Evolutionary conservation across 2,113 vertebrate genomes (phyloP).

Genomic region (western clawed frog (Xenopus tropicalis)): DNA sequence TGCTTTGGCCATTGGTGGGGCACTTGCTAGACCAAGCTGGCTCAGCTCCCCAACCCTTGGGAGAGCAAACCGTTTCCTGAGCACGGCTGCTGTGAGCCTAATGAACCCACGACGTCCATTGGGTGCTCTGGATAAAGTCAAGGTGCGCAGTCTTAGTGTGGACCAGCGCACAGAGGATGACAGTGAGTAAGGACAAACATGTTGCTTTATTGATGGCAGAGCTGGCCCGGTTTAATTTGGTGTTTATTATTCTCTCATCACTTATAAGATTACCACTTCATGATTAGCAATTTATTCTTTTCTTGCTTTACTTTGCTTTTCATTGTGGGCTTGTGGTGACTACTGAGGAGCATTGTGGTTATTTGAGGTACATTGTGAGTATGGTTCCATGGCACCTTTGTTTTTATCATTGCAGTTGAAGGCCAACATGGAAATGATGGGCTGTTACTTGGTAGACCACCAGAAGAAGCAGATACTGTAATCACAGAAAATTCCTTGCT

Average conservation of each 20-base stretch:
- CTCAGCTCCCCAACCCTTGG: slow-evolving; percentile 93
- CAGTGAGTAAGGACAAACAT: slow-evolving; percentile 70
- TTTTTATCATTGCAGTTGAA: slow-evolving; percentile 72
- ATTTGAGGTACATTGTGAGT: neutral
- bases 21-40: slow-evolving; percentile 87
- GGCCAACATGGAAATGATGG: slow-evolving; percentile 89
- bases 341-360: too few relatives aligned
- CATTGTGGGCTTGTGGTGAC: too few relatives aligned
- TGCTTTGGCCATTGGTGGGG: slow-evolving; percentile 77
- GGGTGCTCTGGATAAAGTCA: slow-evolving; percentile 81
- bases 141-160: slow-evolving; percentile 80
- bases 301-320: too few relatives aligned
- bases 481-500: slow-evolving; percentile 91
- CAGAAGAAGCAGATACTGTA: slow-evolving; percentile 81
- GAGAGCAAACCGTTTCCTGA: slow-evolving; percentile 92
- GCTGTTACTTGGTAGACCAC: slow-evolving; percentile 86
- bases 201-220: neutral
- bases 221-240: too few relatives aligned
- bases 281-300: neutral
- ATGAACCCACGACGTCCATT: slow-evolving; percentile 90
- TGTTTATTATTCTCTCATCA: too few relatives aligned
- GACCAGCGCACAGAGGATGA: slow-evolving; percentile 93
- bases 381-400: too few relatives aligned
- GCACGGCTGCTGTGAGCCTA: slow-evolving; percentile 89
- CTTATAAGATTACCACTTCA: neutral